Conservation (phyloP, 2,888 invertebrate species). For the Drosophila parthenogenetica region DNA sequence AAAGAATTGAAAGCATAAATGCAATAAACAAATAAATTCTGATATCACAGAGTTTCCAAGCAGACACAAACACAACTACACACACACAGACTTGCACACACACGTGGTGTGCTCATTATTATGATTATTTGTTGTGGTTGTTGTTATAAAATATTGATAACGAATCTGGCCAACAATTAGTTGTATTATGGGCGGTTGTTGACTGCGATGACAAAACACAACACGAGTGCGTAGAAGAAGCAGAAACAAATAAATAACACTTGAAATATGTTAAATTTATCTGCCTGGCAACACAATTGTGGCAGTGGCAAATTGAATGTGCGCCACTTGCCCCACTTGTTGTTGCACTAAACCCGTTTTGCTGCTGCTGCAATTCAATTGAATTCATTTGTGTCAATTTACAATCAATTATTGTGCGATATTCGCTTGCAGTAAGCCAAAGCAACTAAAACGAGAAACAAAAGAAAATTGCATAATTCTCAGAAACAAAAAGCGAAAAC, state of each 20-base stretch:
- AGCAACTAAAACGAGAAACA: constrained; percentile 16
- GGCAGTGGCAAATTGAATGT: constrained; percentile 22
- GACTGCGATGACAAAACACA: constrained; percentile 31
- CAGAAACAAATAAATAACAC: neutral
- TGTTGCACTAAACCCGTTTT: constrained; percentile 16
- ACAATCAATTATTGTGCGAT: constrained; percentile 62
- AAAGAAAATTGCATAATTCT: constrained; percentile 70
- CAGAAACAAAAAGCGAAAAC: constrained; percentile 28
- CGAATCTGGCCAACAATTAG: constrained; percentile 35
- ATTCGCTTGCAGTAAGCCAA: constrained; percentile 27
- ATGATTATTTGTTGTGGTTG: constrained; percentile 10
- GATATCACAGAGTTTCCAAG: constrained; percentile 25
- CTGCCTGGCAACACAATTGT: constrained; percentile 40
- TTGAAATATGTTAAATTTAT: neutral
- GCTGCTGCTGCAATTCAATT: constrained; percentile 69
- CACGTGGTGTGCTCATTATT: constrained; percentile 41
- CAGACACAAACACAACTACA: neutral
- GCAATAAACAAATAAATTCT: constrained; percentile 50
- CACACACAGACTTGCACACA: neutral
- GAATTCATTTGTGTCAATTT: constrained; percentile 78
- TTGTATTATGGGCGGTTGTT: constrained; percentile 40
- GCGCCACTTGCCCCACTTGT: constrained; percentile 16
- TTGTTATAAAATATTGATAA: constrained; percentile 41
- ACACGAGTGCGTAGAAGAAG: neutral
- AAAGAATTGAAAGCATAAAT: constrained; percentile 40